Percentiles rank a stretch among this genome's conserved stretches.
Evolutionary conservation across 2,888 invertebrate genomes (phyloP).

Genomic region (Spisula subtruncata): DNA sequence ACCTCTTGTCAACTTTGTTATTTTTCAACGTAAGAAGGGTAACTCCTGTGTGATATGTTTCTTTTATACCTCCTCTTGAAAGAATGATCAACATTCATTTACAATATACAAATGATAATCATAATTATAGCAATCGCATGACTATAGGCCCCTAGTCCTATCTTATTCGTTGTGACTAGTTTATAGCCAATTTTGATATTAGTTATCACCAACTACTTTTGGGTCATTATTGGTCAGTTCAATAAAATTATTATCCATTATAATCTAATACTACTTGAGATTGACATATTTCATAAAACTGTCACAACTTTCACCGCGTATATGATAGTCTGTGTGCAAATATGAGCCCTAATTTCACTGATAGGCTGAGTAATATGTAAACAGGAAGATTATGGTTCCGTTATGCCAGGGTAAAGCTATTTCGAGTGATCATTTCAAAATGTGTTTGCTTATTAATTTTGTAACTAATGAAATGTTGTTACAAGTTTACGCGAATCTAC

Average conservation of each 20-base stretch:
- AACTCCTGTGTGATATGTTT: too few relatives aligned
- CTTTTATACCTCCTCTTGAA: too few relatives aligned
- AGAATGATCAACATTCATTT: too few relatives aligned
- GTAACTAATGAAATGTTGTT: not conserved
- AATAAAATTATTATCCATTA: not conserved
- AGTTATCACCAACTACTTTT: not conserved
- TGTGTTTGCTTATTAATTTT: not conserved
- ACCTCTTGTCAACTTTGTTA: too few relatives aligned
- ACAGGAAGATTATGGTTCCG: not conserved
- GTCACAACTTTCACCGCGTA: constrained; percentile 25
- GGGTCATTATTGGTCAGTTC: not conserved
- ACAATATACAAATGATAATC: too few relatives aligned
- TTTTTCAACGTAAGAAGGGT: too few relatives aligned
- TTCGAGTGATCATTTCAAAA: not conserved
- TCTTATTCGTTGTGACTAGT: too few relatives aligned
- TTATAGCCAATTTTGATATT: too few relatives aligned
- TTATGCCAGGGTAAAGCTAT: not conserved
- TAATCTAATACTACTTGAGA: constrained; percentile 31
- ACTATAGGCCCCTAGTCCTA: too few relatives aligned
- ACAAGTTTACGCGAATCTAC: not conserved
- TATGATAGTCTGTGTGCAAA: not conserved
- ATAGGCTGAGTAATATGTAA: constrained; percentile 29
- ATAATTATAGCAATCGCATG: too few relatives aligned
- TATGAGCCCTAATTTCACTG: constrained; percentile 20
- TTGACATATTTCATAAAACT: constrained; percentile 39